Evolutionary conservation across 1,140 invertebrate species (phyloP).

Genomic region (Doryteuthis pealeii): DNA sequence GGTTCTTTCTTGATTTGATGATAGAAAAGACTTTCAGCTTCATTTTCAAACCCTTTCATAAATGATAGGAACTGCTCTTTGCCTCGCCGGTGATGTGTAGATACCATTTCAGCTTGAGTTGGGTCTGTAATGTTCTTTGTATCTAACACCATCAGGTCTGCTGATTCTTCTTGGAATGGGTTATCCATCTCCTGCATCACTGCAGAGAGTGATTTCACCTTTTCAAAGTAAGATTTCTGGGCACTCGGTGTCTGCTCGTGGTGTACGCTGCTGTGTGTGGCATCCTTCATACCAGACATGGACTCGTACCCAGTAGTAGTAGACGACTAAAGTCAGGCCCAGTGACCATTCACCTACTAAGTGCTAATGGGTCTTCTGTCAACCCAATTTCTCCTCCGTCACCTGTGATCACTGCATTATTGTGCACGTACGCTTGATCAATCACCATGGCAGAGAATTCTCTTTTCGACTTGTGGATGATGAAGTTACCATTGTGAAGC

Average conservation of each 20-base stretch:
- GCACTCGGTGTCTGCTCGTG: conserved; percentile 22
- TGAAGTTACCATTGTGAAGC: conserved; percentile 18
- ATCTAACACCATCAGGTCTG: conserved; percentile 4
- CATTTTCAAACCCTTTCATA: background rate
- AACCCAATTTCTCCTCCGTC: conserved; percentile 36
- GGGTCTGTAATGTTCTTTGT: conserved; percentile 10
- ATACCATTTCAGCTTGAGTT: conserved; percentile 6
- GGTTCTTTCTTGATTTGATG: conserved; percentile 16
- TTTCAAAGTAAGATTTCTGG: conserved; percentile 11
- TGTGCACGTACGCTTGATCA: conserved; percentile 35
- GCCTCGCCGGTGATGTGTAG: conserved; percentile 6
- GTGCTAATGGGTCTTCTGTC: conserved; percentile 24
- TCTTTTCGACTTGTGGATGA: conserved; percentile 26
- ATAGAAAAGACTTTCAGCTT: background rate
- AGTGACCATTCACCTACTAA: conserved; percentile 22
- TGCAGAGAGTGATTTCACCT: conserved; percentile 2
- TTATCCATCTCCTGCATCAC: conserved; percentile 10
- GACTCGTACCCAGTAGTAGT: conserved; percentile 21
- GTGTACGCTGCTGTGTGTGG: conserved; percentile 11
- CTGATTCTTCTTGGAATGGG: conserved; percentile 7
- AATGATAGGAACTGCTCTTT: conserved; percentile 13
- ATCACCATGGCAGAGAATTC: conserved; percentile 35
- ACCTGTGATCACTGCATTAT: conserved; percentile 17
- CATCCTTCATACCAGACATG: conserved; percentile 19
- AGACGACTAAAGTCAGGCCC: conserved; percentile 18